These are phyloP conservation scores for Thripadectes ignobilis DNA, from an alignment of 2,797 vertebrate species.

Conservation along the genomic window DNA sequence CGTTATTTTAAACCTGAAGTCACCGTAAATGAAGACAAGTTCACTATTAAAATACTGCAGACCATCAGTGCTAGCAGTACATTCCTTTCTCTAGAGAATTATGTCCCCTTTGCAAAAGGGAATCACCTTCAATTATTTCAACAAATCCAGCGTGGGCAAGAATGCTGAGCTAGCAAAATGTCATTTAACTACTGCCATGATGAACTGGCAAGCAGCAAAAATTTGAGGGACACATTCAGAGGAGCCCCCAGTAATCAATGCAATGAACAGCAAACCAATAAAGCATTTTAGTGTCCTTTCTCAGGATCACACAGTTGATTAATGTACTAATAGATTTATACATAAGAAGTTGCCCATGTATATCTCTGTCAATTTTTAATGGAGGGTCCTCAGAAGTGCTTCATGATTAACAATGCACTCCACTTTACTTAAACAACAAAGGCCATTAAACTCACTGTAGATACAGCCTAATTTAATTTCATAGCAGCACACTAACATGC, in stretches of 20 bases:
- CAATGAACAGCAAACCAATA: conserved; percentile 9
- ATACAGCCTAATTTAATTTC: not conserved
- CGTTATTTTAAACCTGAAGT: conserved; percentile 34
- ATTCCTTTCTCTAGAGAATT: conserved; percentile 22
- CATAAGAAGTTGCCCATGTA: not conserved
- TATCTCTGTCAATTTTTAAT: not conserved
- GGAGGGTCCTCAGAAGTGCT: not conserved
- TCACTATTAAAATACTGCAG: conserved; percentile 48
- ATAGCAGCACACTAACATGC: not conserved
- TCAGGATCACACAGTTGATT: not conserved
- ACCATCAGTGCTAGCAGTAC: conserved; percentile 14
- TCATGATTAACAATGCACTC: not conserved
- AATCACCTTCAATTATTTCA: conserved; percentile 27
- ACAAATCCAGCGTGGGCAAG: not conserved
- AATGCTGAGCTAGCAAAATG: conserved; percentile 14
- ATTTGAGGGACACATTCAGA: not conserved
- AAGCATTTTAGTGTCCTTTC: not conserved
- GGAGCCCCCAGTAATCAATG: not conserved
- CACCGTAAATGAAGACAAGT: conserved; percentile 43
- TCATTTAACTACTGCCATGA: not conserved
- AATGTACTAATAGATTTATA: conserved; percentile 35
- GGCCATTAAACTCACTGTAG: not conserved
- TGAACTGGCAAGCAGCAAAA: not conserved
- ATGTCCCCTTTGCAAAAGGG: not conserved
- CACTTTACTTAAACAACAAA: not conserved